Evolutionary conservation across 2,888 invertebrate genomes (phyloP), one percentile per base, ranked within the genome.

Genomic region (Polietes domitor): DNA sequence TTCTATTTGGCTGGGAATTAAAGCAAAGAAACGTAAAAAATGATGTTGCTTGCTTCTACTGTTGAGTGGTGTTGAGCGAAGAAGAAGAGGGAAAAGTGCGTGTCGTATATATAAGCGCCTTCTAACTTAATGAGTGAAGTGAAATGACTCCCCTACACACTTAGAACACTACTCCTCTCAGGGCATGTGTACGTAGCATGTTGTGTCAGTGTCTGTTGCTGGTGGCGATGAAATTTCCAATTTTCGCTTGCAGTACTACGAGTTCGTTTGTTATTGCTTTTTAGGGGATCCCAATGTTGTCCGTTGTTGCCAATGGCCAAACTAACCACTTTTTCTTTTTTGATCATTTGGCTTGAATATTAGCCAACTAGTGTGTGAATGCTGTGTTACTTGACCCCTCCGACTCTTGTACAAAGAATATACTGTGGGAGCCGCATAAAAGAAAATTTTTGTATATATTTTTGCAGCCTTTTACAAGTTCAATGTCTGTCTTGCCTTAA

Each of bases 401-500:
- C 32, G 7, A 32, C 3, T 5, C 32, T 5, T 5, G 32, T 5
- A 32, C 32, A 32, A 32, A 32, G 3, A 5, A 32, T 5, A 32
- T 32, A 32, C 32, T 32, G 7, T 3, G 3, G 32, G 5, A 32
- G 7, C 5, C 7, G 32, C 32, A 32, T 32, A 32, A 32, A 32
- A 32, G 32, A 32, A 32, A 32, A 32, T 32, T 32, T 32, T 32
- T 32, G 7, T 32, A 5, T 32, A 5, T 32, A 5, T 32, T 32
- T 32, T 41, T 12, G 2, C 12, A 12, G n/a, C 12, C 37, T 41
- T 55, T 37, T 32, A 43, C 17, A 81, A 81, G 81, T 84, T 84
- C 78, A 81, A 84, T 81, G 84, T 79, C 84, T 84, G 80, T 74
- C 75, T 75, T 75, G 80, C 77, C 75, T 75, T 75, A 77, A 81